These are phyloP conservation scores for Octopus bimaculoides DNA, from an alignment of 1,140 invertebrate species.

Conservation along the genomic window DNA sequence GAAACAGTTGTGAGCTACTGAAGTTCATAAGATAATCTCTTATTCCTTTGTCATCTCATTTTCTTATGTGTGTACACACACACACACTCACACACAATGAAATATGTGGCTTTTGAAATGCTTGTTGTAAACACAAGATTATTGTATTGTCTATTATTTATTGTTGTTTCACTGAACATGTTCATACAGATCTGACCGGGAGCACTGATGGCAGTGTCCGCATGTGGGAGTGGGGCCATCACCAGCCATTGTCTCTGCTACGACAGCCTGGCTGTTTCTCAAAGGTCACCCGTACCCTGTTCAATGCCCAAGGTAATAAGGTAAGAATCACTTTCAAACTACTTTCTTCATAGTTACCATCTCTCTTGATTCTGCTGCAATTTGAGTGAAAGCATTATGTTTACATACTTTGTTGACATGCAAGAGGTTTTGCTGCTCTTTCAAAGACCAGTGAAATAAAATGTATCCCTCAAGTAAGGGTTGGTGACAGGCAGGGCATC, in stretches of 20 bases:
- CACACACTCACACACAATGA: neutral
- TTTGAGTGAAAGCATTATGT: no score
- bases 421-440: no score
- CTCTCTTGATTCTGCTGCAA: no score
- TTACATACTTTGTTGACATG: no score
- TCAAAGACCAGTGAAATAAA: no score
- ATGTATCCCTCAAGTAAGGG: no score
- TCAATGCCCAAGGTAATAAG: constrained; percentile 96
- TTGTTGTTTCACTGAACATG: neutral
- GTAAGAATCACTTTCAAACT: constrained; percentile 26
- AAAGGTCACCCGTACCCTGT: constrained; percentile 92
- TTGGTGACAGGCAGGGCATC: no score
- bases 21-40: no score
- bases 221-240: constrained; percentile 97
- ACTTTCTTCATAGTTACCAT: no score
- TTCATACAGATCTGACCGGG: constrained; percentile 81
- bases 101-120: neutral
- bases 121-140: neutral
- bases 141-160: neutral
- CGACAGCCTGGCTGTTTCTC: constrained; percentile 87
- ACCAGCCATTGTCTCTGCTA: constrained; percentile 82
- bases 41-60: no score
- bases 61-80: neutral
- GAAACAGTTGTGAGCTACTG: no score
- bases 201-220: constrained; percentile 96